Evolutionary conservation across 2,113 vertebrate genomes (phyloP).

Genomic region (Chitala chitala): DNA sequence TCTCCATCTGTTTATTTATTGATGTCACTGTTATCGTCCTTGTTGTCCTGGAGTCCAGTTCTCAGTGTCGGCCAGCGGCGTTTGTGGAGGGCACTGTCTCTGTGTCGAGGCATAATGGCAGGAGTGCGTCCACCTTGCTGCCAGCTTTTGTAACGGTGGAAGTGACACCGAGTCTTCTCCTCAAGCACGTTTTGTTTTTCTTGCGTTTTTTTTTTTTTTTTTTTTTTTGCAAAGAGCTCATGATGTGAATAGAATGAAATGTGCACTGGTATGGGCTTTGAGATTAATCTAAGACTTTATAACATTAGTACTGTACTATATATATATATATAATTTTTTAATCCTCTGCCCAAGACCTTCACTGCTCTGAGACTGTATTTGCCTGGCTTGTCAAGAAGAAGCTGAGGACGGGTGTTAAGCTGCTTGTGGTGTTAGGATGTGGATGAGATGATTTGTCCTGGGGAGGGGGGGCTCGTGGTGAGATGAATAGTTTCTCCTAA

Average conservation of each 20-base stretch:
- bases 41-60: background rate
- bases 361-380: no score
- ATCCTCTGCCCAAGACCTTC: no score
- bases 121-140: no score
- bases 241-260: constrained; percentile 13
- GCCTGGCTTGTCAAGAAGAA: background rate
- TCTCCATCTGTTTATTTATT: background rate
- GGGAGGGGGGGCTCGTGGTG: no score
- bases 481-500: no score
- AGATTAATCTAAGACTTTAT: background rate
- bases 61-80: no score
- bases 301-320: constrained; percentile 1
- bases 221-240: background rate
- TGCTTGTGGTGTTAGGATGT: background rate
- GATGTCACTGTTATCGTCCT: no score
- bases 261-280: background rate
- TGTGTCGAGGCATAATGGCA: no score
- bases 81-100: no score
- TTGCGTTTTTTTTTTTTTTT: background rate
- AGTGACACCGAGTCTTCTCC: no score
- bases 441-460: background rate
- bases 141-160: no score
- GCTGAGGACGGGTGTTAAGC: background rate
- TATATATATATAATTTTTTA: background rate
- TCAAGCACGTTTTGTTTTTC: background rate